Percentiles rank a stretch among this genome's conserved stretches.
phyloP scores from a whole-genome alignment of 2,888 invertebrate genomes.

The Mamestra brassicae region DNA sequence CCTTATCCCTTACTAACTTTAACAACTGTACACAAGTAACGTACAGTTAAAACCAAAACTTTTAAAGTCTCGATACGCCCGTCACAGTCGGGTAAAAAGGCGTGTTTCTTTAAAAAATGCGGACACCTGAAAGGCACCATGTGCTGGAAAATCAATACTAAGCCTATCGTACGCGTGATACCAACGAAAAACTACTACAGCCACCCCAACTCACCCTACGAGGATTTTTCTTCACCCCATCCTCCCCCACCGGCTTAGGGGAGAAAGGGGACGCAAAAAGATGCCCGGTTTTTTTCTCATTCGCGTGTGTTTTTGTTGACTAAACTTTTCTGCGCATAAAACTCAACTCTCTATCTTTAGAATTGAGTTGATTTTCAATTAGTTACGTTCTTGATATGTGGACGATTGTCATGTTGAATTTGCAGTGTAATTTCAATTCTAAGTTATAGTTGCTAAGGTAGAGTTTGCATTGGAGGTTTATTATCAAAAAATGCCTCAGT shows the following conservation, averaged over 20 bases:
- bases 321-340: constrained; percentile 64
- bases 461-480: constrained; percentile 57
- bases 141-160: constrained; percentile 89
- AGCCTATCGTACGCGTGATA: constrained; percentile 89
- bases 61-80: background rate
- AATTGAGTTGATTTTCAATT: constrained; percentile 65
- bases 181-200: constrained; percentile 89
- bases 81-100: constrained; percentile 6
- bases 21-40: constrained; percentile 1
- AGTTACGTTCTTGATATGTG: constrained; percentile 75
- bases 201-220: constrained; percentile 74
- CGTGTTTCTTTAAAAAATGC: constrained; percentile 70
- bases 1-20: background rate
- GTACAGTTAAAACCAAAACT: constrained; percentile 1
- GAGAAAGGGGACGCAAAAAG: constrained; percentile 88
- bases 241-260: constrained; percentile 82
- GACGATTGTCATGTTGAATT: constrained; percentile 80
- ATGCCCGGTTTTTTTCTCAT: constrained; percentile 87
- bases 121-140: constrained; percentile 85
- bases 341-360: constrained; percentile 54
- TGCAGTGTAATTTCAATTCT: constrained; percentile 66
- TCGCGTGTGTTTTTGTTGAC: constrained; percentile 88
- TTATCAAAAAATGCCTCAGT: constrained; percentile 77
- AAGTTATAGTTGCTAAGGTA: constrained; percentile 41
- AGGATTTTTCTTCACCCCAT: constrained; percentile 86